A percentile compares a stretch with the other conserved stretches of the same genome.
Evolutionary conservation across 2,797 vertebrate genomes (phyloP).

Genomic region (Malurus leucopterus): DNA sequence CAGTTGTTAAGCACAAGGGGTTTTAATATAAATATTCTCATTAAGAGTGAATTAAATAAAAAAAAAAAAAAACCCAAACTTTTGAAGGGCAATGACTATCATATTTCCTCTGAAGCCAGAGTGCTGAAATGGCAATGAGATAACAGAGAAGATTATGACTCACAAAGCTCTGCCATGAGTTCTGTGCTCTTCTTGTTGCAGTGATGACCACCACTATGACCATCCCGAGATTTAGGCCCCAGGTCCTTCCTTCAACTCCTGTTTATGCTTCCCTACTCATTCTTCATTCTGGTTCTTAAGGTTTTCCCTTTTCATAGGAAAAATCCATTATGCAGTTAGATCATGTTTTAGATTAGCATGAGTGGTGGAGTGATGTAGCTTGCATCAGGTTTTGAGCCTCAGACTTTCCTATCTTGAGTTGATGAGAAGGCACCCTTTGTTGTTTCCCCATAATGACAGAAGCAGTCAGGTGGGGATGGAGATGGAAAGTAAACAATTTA

Average conservation of each 20-base stretch:
- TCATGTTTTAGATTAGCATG: not conserved
- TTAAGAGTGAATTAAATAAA: not conserved
- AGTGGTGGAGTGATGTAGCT: not conserved
- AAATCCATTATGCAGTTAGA: not conserved
- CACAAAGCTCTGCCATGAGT: not conserved
- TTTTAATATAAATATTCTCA: not conserved
- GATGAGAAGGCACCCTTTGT: not conserved
- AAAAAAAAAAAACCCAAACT: not conserved
- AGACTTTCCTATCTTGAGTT: not conserved
- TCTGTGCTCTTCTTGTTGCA: not conserved
- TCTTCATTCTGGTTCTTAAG: not conserved
- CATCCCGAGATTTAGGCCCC: rapidly evolving
- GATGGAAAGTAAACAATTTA: not conserved
- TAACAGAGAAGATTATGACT: not conserved
- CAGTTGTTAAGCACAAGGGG: not conserved
- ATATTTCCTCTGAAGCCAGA: not conserved
- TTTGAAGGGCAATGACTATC: not conserved
- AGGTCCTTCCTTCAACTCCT: not conserved
- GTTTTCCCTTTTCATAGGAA: not conserved
- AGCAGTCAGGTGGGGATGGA: not conserved
- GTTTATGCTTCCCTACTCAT: not conserved
- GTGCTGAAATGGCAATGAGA: not conserved
- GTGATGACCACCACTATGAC: not conserved
- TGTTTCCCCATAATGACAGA: not conserved
- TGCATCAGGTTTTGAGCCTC: not conserved